Base-by-base conservation (phyloP, 2,888 invertebrate species). In the Leptinotarsa tumamoca region DNA sequence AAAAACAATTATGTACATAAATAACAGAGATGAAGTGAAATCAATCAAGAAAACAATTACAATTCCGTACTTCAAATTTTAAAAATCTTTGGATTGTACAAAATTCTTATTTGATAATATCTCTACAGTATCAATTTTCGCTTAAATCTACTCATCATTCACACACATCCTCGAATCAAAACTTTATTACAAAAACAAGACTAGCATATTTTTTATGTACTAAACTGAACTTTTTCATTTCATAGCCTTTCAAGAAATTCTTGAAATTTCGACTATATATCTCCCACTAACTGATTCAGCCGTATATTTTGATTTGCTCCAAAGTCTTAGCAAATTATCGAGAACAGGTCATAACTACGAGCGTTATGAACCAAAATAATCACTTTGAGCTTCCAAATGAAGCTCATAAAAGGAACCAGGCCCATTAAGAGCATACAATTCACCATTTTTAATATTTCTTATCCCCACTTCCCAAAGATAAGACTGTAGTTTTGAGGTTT, bases 31-130 rank as follows among this genome's bases (percentile, higher is more conserved):
- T 61, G 70, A 74, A 74, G 74, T 72, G 74, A 77, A 80, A 76
- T 78, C 61, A 77, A 74, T 71, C 79, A 56, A 21, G 51, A 75
- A 73, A 77, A 74, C 67, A 69, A 75, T 75, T 67, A 76, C 68
- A 80, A 80, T 69, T 71, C 79, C 79, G 79, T 73, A 74, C 33
- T 81, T 82, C 82, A 71, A 79, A 80, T 80, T 75, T 75, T 78
- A 72, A 72, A 78, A 69, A 86, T 88, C 88, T 88, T 88, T 88
- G 88, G 88, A 86, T 87, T 87, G 87, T 88, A 88, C 86, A 88
- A 88, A 88, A 88, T 78, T 76, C 80, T 78, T 78, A 73, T 33
- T 69, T 73, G 61, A 76, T 77, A 78, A 69, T 78, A 75, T 72
- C 67, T 78, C 80, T 82, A 81, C 80, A 72, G 79, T 82, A 85